Percentiles rank a stretch among this genome's conserved stretches.
These are phyloP conservation scores for Hyaena hyaena DNA, from an alignment of 2,113 vertebrate species.

Conservation along the genomic window DNA sequence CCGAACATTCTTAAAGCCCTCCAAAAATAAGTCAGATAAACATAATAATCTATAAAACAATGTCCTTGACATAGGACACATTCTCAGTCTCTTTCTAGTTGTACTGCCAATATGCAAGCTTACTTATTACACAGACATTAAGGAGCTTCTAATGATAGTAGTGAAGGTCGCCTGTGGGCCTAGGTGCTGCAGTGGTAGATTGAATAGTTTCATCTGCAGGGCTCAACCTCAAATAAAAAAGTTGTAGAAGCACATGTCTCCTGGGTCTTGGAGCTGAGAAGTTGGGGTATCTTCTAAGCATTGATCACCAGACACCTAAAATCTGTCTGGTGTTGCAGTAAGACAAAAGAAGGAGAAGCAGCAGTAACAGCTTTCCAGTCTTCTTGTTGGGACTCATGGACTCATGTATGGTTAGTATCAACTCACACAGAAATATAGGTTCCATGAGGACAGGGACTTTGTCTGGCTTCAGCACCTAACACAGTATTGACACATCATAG, in stretches of 20 bases:
- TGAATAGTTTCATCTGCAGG: not conserved
- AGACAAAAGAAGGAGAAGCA: not conserved
- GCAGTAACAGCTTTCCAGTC: not conserved
- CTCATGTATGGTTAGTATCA: not conserved
- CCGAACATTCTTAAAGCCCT: not conserved
- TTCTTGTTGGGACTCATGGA: not conserved
- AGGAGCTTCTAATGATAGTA: not conserved
- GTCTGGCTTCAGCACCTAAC: not conserved
- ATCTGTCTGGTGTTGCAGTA: not conserved
- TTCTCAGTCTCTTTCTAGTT: not conserved
- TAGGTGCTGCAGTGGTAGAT: not conserved
- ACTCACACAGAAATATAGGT: not conserved
- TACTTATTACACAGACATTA: not conserved
- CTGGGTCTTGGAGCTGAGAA: not conserved
- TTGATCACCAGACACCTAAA: not conserved
- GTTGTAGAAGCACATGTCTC: not conserved
- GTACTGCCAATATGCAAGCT: not conserved
- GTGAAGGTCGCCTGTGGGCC: not conserved
- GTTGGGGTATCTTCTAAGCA: not conserved
- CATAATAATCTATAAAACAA: not conserved
- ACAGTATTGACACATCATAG: not conserved
- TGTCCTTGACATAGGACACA: not conserved
- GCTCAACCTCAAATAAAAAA: not conserved
- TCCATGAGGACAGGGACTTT: not conserved
- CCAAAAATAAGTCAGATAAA: not conserved